Evolutionary conservation across 2,113 vertebrate species (phyloP).

Genomic region (Menidia beryllina): DNA sequence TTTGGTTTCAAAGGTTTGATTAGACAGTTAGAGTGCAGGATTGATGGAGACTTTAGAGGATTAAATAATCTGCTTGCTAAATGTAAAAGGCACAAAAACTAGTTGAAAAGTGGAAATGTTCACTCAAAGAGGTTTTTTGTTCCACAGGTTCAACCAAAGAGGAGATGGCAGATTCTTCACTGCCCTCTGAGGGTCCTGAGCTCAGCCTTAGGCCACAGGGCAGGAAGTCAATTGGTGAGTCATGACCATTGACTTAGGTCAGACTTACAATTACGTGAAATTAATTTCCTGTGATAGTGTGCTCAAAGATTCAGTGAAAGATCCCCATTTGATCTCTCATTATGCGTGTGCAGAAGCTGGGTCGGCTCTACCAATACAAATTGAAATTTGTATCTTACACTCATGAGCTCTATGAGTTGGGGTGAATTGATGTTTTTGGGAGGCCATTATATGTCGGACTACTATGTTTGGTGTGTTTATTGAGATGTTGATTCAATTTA

Average conservation of each 20-base stretch:
- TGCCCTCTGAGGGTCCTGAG: constrained; percentile 71
- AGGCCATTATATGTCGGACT: background rate
- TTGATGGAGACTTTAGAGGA: background rate
- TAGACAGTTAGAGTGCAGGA: background rate
- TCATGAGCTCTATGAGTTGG: background rate
- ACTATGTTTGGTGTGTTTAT: background rate
- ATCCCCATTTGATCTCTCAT: constrained; percentile 36
- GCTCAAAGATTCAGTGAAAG: constrained; percentile 34
- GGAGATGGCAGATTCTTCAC: constrained; percentile 74
- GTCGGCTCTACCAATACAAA: constrained; percentile 21
- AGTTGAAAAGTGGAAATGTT: background rate
- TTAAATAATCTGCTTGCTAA: background rate
- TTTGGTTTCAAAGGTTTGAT: too few relatives aligned
- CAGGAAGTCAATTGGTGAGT: constrained; percentile 82
- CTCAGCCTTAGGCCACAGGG: constrained; percentile 74
- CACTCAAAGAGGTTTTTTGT: background rate
- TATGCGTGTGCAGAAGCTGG: constrained; percentile 24
- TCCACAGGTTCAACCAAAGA: constrained; percentile 78
- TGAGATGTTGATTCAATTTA: background rate
- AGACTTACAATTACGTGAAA: constrained; percentile 34
- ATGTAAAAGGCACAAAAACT: background rate
- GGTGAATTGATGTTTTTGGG: constrained; percentile 6
- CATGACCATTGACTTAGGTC: constrained; percentile 44
- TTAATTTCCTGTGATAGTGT: constrained; percentile 38
- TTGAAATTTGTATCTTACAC: constrained; percentile 32